phyloP scores from a whole-genome alignment of 2,797 vertebrate species.

The Alectoris magna region DNA sequence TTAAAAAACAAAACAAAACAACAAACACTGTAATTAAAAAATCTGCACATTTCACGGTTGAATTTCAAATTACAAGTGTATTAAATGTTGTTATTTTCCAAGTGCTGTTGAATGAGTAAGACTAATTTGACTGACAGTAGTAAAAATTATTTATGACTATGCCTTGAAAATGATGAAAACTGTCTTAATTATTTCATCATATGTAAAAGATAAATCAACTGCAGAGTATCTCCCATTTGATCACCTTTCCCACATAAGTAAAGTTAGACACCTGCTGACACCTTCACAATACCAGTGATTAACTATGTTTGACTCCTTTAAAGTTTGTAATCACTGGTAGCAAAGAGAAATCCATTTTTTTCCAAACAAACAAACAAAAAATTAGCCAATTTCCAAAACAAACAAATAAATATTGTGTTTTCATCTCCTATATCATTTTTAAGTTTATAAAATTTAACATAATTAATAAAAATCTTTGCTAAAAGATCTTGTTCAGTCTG shows the following conservation, averaged over 20 bases:
- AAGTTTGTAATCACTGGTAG: background rate
- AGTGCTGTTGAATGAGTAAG: conserved; percentile 6
- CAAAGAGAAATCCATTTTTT: background rate
- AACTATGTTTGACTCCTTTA: background rate
- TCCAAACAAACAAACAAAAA: background rate
- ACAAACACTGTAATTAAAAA: background rate
- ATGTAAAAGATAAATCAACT: background rate
- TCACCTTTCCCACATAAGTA: background rate
- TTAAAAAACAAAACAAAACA: background rate
- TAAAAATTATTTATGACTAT: background rate
- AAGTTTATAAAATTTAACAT: no score
- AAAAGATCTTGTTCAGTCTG: background rate
- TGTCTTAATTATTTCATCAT: background rate
- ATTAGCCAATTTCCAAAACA: background rate
- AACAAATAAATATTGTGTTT: background rate
- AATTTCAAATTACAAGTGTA: conserved; percentile 4
- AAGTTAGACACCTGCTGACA: background rate
- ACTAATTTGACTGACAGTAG: background rate
- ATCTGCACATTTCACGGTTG: background rate
- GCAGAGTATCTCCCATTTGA: background rate
- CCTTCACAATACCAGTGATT: background rate
- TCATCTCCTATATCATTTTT: background rate
- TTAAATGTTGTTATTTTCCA: conserved; percentile 13
- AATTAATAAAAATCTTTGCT: background rate
- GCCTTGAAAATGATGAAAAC: background rate